phyloP scores from a whole-genome alignment of 2,888 invertebrate species.

The Fabriciana adippe region DNA sequence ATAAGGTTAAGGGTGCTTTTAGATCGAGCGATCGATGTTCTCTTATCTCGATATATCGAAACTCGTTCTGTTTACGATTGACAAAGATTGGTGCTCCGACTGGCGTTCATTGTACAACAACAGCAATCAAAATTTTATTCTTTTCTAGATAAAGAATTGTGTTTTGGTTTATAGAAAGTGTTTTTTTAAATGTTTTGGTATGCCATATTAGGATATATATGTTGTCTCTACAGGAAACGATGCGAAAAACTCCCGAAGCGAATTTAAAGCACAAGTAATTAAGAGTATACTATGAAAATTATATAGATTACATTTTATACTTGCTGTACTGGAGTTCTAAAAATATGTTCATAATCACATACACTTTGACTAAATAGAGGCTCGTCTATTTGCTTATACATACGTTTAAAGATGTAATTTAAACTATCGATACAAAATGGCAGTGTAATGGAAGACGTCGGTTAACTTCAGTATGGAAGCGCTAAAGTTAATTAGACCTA shows the following conservation, averaged over 20 bases:
- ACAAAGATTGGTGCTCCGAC: conserved; percentile 37
- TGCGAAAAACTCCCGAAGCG: background rate
- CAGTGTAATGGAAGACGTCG: conserved; percentile 27
- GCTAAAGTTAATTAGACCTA: conserved; percentile 37
- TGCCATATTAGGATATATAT: background rate
- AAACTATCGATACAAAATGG: conserved; percentile 19
- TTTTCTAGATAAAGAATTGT: background rate
- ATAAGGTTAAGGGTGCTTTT: conserved; percentile 39
- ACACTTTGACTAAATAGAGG: conserved; percentile 5
- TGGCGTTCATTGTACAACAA: conserved; percentile 27
- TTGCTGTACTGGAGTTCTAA: background rate
- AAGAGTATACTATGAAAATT: background rate
- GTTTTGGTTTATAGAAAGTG: background rate
- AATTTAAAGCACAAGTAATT: background rate
- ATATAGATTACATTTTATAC: background rate
- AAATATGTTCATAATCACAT: background rate
- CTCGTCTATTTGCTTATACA: conserved; percentile 11
- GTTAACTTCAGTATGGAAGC: conserved; percentile 28
- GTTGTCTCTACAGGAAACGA: background rate
- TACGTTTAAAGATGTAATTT: conserved; percentile 14
- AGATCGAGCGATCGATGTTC: conserved; percentile 40
- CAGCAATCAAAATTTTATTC: conserved; percentile 28
- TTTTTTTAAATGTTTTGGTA: background rate
- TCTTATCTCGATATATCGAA: conserved; percentile 39
- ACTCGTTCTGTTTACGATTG: conserved; percentile 39